Base-by-base conservation (phyloP, 2,888 invertebrate genomes). In the Netelia virgata region DNA sequence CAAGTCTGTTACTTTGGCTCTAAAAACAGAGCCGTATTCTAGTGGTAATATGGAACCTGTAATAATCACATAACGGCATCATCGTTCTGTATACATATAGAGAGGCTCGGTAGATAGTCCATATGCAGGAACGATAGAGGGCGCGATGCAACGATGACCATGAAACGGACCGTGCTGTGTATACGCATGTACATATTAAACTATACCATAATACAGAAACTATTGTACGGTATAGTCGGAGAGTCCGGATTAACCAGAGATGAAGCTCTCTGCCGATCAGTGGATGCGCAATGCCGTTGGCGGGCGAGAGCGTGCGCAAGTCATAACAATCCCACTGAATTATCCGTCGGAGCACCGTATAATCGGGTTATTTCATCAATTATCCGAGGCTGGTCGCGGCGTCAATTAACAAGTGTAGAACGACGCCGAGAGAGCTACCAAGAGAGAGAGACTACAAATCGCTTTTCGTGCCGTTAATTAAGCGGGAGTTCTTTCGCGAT, bases 361-460 rank as follows among this genome's bases (percentile, higher is more conserved):
- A 90, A 89, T 90, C 89, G 86, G 81, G 86, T 89, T 89, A 90
- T 87, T 88, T 88, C 87, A 87, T 89, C 89, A 89, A 90, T 90
- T 90, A 90, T 89, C 85, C 87, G 84, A 87, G 85, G 78, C 76
- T 76, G 87, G 83, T 82, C 81, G 68, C 86, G 86, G 80, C 87
- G 87, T 87, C 88, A 89, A 90, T 90, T 90, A 90, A 90, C 80
- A 73, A 84, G 83, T 84, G 87, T 85, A 87, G 85, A 86, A 69
- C 86, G 86, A 6, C 23, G 23, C 23, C 6, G 63, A 36, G n/a
- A 18, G 36, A 80, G 36, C 11, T 14, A 61, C 68, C 36, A 36
- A 36, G 36, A 5, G 36, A 53, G 78, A 75, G 53, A 82, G 82
- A 83, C 82, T 82, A 77, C 86, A 70, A 84, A 76, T 82, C 80